Percentiles rank a stretch among this genome's conserved stretches.
Conservation (phyloP, 2,888 invertebrate species). For the Tuberolachnus salignus region DNA sequence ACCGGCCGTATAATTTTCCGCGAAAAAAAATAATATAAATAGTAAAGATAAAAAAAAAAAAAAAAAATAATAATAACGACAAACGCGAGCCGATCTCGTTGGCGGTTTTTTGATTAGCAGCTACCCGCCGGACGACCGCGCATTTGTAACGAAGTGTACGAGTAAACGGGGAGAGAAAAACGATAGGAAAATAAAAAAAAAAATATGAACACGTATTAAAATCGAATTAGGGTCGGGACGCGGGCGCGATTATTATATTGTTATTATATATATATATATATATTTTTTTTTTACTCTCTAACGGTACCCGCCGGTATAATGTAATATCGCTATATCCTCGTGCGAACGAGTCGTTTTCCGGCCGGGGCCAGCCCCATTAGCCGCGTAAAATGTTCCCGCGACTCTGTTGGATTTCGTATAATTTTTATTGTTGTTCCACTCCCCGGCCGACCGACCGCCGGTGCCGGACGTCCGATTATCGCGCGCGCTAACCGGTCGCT, state of each 20-base stretch:
- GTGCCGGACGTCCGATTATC: not conserved
- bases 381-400: not conserved
- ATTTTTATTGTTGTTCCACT: not conserved
- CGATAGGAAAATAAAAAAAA: not conserved
- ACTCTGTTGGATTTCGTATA: not conserved
- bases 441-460: not conserved
- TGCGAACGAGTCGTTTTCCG: not conserved
- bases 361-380: too few relatives aligned
- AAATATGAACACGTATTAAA: slow-evolving; percentile 27
- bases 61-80: too few relatives aligned
- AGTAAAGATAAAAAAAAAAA: too few relatives aligned
- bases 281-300: too few relatives aligned
- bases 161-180: too few relatives aligned
- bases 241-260: not conserved
- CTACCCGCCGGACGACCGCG: too few relatives aligned
- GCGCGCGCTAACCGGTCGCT: not conserved
- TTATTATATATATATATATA: too few relatives aligned
- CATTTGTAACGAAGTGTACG: too few relatives aligned
- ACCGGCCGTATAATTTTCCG: too few relatives aligned
- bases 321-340: not conserved
- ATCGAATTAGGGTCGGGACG: slow-evolving; percentile 45
- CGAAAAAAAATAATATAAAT: too few relatives aligned
- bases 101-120: too few relatives aligned
- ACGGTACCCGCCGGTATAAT: not conserved
- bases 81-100: too few relatives aligned